Base-by-base conservation (phyloP, 2,888 invertebrate genomes). In the Brachyptera putata region DNA sequence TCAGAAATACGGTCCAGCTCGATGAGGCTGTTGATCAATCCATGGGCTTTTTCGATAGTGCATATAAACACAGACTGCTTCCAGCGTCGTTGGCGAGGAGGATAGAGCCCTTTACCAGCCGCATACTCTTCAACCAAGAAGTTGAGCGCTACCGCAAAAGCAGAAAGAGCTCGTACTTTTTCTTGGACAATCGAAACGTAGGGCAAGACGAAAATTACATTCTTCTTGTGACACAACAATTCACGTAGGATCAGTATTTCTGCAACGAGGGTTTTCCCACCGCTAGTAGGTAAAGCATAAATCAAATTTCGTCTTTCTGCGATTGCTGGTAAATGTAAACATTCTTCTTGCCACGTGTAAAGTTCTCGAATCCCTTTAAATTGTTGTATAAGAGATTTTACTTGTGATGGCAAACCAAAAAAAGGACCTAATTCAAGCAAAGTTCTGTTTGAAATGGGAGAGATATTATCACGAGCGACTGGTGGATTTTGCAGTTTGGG, bases 111-210 rank as follows among this genome's bases (percentile, higher is more conserved):
- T 74, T 91, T 94, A 48, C 89, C 89, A 0, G 86, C 93, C 0
- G 97, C 95, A 78, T 97, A 98, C 74, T 98, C 97, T 74, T 98
- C 97, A 0, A 97, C 84, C 63, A 93, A 76, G 72, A 98, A 97
- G 63, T 89, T 86, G 62, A 96, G 76, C 63, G 87, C 86, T 1
- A 95, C 80, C 1, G 93, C 95, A 78, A 97, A 92, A 18, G 91
- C 87, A 1, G 92, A 85, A 70, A 97, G 77, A 1, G 85, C 80
- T 78, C 86, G 86, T 7, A 93, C 94, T 82, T 98, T 98, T 77
- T 98, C 98, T 73, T 98, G 96, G 0, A 97, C 98, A 69, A 98
- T 89, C 4, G 97, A 91, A 13, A 98, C 94, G 79, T 89, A 98
- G 0, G 98, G 98, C 62, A 98, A 76, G 67, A 98, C 84, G 66